These are phyloP conservation scores for Champsocephalus gunnari DNA, from an alignment of 2,797 vertebrate species.

Conservation along the genomic window DNA sequence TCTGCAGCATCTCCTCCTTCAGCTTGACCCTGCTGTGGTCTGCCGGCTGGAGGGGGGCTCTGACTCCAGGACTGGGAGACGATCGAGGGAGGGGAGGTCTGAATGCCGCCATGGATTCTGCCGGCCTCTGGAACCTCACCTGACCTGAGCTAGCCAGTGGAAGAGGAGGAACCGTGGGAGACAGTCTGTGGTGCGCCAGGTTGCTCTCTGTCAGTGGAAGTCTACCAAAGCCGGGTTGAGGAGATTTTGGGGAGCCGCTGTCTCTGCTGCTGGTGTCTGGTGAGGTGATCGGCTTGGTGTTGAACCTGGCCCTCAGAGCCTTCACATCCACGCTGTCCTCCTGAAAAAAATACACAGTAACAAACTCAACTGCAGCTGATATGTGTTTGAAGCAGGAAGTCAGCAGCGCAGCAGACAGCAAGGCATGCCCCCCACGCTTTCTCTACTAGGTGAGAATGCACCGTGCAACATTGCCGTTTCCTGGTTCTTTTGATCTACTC, in stretches of 20 bases:
- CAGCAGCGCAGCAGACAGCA: constrained; percentile 56
- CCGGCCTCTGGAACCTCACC: constrained; percentile 34
- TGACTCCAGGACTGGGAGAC: constrained; percentile 41
- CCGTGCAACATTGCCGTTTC: constrained; percentile 60
- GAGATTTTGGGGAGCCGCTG: constrained; percentile 66
- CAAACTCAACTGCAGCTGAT: constrained; percentile 40
- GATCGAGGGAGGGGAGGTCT: constrained; percentile 55
- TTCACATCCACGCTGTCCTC: constrained; percentile 82
- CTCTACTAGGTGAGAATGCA: constrained; percentile 43
- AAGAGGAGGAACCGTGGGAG: constrained; percentile 34
- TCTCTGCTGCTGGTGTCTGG: constrained; percentile 61
- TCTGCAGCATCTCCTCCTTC: constrained; percentile 77
- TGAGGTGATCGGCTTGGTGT: constrained; percentile 55
- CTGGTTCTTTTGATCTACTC: constrained; percentile 52
- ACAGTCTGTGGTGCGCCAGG: constrained; percentile 51
- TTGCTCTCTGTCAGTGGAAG: constrained; percentile 48
- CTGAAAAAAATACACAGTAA: constrained; percentile 63
- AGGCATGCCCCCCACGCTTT: constrained; percentile 45
- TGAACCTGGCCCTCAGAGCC: constrained; percentile 83
- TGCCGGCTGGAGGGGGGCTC: constrained; percentile 11
- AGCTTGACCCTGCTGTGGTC: constrained; percentile 67
- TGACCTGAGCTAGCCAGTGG: constrained; percentile 14
- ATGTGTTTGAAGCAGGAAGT: constrained; percentile 68
- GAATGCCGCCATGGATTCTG: constrained; percentile 25
- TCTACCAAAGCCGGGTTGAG: constrained; percentile 59